Base-by-base conservation (phyloP, 2,888 invertebrate genomes). In the Sphaerophoria taeniata region DNA sequence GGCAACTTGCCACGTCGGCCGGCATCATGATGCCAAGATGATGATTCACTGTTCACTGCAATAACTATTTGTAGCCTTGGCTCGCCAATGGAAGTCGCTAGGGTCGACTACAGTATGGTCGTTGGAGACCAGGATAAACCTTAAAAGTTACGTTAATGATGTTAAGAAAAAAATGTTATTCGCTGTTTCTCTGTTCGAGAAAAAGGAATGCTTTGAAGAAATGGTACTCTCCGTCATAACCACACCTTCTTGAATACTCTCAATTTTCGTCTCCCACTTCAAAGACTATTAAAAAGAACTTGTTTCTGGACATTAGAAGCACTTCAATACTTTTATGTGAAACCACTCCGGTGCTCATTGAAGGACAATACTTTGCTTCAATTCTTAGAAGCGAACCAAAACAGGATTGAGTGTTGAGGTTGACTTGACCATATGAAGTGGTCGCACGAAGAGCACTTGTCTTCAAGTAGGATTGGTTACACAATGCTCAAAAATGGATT, bases 91-190 rank as follows among this genome's bases (percentile, higher is more conserved):
- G 69, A 78, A 77, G 77, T 81, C 56, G 24, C 14, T 60, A 73
- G 73, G 61, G 39, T 34, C 45, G 36, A 43, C 69, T n/a, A 24
- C 31, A 43, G 43, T 47, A 12, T 56, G 39, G 61, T 53, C 53
- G 16, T 39, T 63, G 36, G 33, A 47, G 36, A 47, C 53, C 67
- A 73, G 70, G 70, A 70, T 75, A 80, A 80, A 80, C 75, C 70
- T 75, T 61, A 24, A 24, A 80, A 80, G 63, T 75, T 43, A 31
- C 78, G 70, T 78, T 78, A 83, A 83, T 78, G 78, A 78, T 83
- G 78, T 78, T 83, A 83, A 70, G 79, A 78, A 83, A 74, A 83
- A 74, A 78, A 78, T 83, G 70, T 73, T 65, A 53, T 36, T 36
- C 7, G 11, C 12, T 67, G n/a, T 67, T 60, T 39, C 24, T 43